These are phyloP conservation scores for Eupithecia centaureata DNA, from an alignment of 2,888 invertebrate genomes.

Conservation along the genomic window DNA sequence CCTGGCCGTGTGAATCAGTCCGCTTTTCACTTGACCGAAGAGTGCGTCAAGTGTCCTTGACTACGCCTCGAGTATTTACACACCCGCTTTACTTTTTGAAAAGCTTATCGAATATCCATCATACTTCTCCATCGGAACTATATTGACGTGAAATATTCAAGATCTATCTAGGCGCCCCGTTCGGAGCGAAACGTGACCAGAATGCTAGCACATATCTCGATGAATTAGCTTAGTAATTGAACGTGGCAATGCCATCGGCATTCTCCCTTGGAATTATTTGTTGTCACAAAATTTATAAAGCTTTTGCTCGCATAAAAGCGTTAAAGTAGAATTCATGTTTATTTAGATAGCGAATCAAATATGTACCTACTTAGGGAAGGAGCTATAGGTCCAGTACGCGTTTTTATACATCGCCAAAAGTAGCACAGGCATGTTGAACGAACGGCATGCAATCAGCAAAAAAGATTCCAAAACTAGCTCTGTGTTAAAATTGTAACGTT, in stretches of 20 bases:
- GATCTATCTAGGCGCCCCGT: constrained; percentile 20
- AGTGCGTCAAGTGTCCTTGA: constrained; percentile 50
- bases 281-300: constrained; percentile 8
- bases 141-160: constrained; percentile 16
- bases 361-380: not conserved
- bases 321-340: not conserved
- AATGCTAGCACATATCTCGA: constrained; percentile 25
- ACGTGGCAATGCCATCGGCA: constrained; percentile 24
- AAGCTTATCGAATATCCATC: constrained; percentile 37
- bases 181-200: constrained; percentile 25
- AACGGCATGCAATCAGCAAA: constrained; percentile 23
- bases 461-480: constrained; percentile 26
- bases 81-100: constrained; percentile 51
- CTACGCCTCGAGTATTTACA: constrained; percentile 50
- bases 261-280: constrained; percentile 22
- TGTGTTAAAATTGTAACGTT: constrained; percentile 32
- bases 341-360: not conserved
- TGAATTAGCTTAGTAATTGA: constrained; percentile 24
- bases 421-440: constrained; percentile 3
- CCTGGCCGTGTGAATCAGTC: constrained; percentile 53
- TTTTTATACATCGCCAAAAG: constrained; percentile 14
- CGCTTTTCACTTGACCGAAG: constrained; percentile 49
- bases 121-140: constrained; percentile 12
- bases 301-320: not conserved
- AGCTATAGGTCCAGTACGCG: not conserved